Evolutionary conservation across 2,797 vertebrate genomes (phyloP).

Genomic region (Eulemur mongoz): DNA sequence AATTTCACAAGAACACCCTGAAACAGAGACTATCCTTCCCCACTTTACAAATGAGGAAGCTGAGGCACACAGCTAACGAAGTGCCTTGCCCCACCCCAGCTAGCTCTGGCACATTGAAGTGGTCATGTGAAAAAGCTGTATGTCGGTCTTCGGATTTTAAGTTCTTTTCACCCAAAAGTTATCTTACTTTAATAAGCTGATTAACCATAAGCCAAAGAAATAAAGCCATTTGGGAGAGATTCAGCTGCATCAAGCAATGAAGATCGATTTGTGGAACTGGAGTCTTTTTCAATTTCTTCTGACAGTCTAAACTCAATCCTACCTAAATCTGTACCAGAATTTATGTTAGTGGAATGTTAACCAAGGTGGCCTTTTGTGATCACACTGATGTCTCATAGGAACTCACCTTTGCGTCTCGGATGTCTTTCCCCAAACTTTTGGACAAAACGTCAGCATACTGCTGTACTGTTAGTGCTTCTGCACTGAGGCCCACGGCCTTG

Average conservation of each 20-base stretch:
- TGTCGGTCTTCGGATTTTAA: background rate
- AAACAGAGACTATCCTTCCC: background rate
- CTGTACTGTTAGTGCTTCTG: constrained; percentile 53
- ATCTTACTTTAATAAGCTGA: background rate
- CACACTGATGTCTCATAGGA: background rate
- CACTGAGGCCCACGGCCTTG: constrained; percentile 66
- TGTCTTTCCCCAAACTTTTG: constrained; percentile 55
- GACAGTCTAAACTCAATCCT: background rate
- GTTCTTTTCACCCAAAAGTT: background rate
- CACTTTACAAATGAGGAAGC: background rate
- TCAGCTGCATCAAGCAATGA: background rate
- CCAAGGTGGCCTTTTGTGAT: background rate
- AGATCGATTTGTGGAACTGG: background rate
- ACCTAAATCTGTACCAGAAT: background rate
- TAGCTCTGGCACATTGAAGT: background rate
- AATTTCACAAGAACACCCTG: background rate
- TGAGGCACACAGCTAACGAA: background rate
- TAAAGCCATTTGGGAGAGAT: background rate
- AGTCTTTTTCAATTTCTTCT: background rate
- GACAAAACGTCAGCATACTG: constrained; percentile 69
- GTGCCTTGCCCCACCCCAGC: too few species aligned
- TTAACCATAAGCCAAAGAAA: background rate
- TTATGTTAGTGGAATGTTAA: background rate
- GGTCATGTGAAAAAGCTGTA: background rate
- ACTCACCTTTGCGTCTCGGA: constrained; percentile 70